phyloP scores from a whole-genome alignment of 2,797 vertebrate genomes.

The Capromys pilorides region DNA sequence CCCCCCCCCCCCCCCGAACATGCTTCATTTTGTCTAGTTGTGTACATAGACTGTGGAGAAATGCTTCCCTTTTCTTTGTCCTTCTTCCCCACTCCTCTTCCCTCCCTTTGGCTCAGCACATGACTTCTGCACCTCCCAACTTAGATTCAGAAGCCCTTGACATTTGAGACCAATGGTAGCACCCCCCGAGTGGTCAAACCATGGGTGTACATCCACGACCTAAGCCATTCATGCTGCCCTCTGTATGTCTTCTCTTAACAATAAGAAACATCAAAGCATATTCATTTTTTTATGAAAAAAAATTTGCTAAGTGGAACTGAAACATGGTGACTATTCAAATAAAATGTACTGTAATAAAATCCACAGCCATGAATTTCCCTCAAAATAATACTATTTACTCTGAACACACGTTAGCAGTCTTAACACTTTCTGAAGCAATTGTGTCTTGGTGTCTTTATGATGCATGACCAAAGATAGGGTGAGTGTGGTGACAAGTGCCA shows the following conservation, averaged over 20 bases:
- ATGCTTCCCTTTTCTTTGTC: neutral
- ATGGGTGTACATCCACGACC: neutral
- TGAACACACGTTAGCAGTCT: neutral
- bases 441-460: neutral
- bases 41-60: neutral
- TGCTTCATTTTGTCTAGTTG: neutral
- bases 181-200: neutral
- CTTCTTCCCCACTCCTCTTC: neutral
- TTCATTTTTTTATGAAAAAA: neutral
- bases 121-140: rapidly evolving
- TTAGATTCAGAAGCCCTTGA: neutral
- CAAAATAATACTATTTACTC: neutral
- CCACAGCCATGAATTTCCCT: neutral
- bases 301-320: neutral
- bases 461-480: neutral
- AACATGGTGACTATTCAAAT: neutral
- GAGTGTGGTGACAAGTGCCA: too few species aligned
- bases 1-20: too few species aligned
- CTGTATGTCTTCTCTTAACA: neutral
- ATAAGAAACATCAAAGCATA: neutral
- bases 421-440: neutral
- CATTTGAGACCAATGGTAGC: neutral
- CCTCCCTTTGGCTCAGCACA: neutral
- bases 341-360: neutral
- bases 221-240: neutral